These are phyloP conservation scores for Aporophyla lueneburgensis DNA, from an alignment of 2,888 invertebrate species.

Conservation along the genomic window DNA sequence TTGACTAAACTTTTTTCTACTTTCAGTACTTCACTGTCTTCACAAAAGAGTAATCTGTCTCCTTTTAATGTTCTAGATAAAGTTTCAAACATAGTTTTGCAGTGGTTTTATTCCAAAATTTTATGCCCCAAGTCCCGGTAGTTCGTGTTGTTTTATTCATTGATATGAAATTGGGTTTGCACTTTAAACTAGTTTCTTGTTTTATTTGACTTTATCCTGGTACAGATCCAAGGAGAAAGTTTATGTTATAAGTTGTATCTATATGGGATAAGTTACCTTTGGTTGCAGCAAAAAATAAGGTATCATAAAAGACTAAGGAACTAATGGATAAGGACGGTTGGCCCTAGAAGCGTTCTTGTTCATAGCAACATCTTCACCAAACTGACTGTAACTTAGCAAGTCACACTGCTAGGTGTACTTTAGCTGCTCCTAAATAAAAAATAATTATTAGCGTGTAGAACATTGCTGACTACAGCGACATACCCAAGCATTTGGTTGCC, in stretches of 20 bases:
- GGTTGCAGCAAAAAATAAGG: background rate
- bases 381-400: background rate
- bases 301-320: background rate
- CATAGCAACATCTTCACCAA: background rate
- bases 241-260: slow-evolving; percentile 16
- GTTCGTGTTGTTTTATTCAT: slow-evolving; percentile 59
- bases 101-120: slow-evolving; percentile 39
- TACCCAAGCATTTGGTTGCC: background rate
- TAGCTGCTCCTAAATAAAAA: background rate
- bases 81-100: slow-evolving; percentile 38
- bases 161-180: slow-evolving; percentile 42
- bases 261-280: background rate
- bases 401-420: background rate
- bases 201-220: slow-evolving; percentile 48
- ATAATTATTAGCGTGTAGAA: too few species aligned
- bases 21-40: slow-evolving; percentile 30
- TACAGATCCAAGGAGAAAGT: slow-evolving; percentile 29
- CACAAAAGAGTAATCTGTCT: slow-evolving; percentile 27
- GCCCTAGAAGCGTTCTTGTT: background rate
- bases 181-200: slow-evolving; percentile 42
- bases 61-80: slow-evolving; percentile 33
- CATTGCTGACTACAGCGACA: background rate
- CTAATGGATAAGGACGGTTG: background rate
- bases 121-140: slow-evolving; percentile 23
- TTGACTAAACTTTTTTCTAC: slow-evolving; percentile 20